Base-by-base conservation (phyloP, 2,888 invertebrate genomes). In the Cinara cedri region DNA sequence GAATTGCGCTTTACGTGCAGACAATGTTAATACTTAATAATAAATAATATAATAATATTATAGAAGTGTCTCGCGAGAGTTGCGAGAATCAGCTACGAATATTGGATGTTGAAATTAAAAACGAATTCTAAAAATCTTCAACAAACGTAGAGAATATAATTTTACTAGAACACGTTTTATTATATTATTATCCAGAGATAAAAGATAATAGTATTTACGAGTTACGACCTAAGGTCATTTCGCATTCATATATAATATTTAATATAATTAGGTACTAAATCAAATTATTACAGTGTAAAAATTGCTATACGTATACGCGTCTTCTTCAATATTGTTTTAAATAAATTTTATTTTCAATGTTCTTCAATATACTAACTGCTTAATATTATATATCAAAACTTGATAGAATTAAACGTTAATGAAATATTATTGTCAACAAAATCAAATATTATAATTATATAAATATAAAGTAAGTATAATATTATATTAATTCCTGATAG, bases 181-280 rank as follows among this genome's bases (percentile, higher is more conserved):
- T 57, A 24, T 24, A 13, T 4, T 11, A 16, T 11, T 11, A 16
- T 19, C 21, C 57, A 14, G 24, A 57, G 24, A 57, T 57, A 14
- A 57, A 14, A 57, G 24, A 57, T 24, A 57, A 57, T 57, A 57
- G 24, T 24, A 57, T 57, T 24, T 57, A 57, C 6, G 57, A 57
- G 10, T 24, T 57, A 57, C 6, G 57, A 57, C 21, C 57, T 24
- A 14, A 57, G 14, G 24, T 57, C 24, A 24, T 57, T 57, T 3
- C 14, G 16, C 34, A 34, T 34, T 34, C 34, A 6, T 34, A 34
- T 34, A 34, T 34, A 34, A 4, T 34, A 34, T 34, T n/a, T n/a
- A n/a, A n/a, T n/a, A n/a, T n/a, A n/a, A n/a, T 1, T 55, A 55
- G 49, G 3, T 49, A 49, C 4, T 49, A 3, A 54, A n/a, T 4